phyloP scores from a whole-genome alignment of 2,888 invertebrate species.

The Notodonta dromedarius region DNA sequence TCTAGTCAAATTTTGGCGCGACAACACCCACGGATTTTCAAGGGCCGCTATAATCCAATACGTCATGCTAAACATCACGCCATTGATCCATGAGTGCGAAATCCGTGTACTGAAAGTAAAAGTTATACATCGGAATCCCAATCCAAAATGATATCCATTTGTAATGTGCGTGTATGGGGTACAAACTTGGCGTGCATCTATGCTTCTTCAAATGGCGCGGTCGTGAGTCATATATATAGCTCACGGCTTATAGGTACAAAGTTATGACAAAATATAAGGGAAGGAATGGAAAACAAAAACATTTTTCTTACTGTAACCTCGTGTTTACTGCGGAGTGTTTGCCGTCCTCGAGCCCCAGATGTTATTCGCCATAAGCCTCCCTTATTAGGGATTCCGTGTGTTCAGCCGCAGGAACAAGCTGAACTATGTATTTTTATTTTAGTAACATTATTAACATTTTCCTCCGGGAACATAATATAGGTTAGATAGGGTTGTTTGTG shows the following conservation, averaged over 20 bases:
- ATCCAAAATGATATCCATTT: too few relatives aligned
- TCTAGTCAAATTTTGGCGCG: too few relatives aligned
- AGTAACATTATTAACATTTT: conserved; percentile 72
- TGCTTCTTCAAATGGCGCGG: too few relatives aligned
- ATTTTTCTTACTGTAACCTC: conserved; percentile 75
- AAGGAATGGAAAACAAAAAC: conserved; percentile 72
- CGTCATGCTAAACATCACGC: too few relatives aligned
- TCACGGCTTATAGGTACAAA: conserved; percentile 42
- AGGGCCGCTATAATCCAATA: too few relatives aligned
- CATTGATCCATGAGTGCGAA: too few relatives aligned
- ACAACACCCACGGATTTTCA: too few relatives aligned
- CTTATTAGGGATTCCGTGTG: conserved; percentile 81
- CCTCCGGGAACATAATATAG: conserved; percentile 32
- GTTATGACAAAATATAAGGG: conserved; percentile 65
- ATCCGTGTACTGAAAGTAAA: too few relatives aligned
- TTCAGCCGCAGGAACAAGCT: conserved; percentile 62
- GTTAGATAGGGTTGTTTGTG: conserved; percentile 15
- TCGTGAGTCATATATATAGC: too few relatives aligned
- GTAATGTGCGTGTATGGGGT: too few relatives aligned
- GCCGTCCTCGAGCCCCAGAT: conserved; percentile 77
- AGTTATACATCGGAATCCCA: too few relatives aligned
- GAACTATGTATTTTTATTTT: conserved; percentile 68
- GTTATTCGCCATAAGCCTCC: conserved; percentile 80
- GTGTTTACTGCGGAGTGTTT: conserved; percentile 80
- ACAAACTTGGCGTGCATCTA: too few relatives aligned